These are phyloP conservation scores for Phyllostomus hastatus DNA, from an alignment of 2,113 vertebrate species.

Conservation along the genomic window DNA sequence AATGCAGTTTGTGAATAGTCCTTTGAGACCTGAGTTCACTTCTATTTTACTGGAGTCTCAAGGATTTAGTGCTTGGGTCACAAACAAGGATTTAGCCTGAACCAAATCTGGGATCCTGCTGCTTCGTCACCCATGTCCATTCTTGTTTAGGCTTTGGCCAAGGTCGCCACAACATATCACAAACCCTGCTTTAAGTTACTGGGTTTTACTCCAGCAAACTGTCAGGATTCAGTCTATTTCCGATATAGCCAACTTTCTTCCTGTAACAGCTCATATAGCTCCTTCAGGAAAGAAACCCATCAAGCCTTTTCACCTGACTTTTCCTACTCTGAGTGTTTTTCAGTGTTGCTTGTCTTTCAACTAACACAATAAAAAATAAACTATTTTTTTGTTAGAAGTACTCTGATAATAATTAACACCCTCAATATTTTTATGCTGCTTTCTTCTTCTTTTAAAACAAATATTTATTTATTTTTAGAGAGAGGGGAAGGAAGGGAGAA, in stretches of 20 bases:
- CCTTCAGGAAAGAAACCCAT: background rate
- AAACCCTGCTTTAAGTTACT: background rate
- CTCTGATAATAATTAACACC: background rate
- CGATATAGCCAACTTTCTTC: background rate
- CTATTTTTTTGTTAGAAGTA: background rate
- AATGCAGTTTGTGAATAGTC: background rate
- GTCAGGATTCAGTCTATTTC: background rate
- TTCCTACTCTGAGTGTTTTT: background rate
- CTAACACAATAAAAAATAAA: background rate
- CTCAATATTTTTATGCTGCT: background rate
- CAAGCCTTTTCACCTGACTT: background rate
- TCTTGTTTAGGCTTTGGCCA: background rate
- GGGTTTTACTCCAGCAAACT: background rate
- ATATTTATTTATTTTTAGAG: too few species aligned
- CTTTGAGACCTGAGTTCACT: background rate
- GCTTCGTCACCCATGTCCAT: background rate
- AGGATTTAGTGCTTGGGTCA: background rate
- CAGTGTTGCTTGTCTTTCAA: background rate
- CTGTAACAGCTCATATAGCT: background rate
- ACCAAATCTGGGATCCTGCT: background rate
- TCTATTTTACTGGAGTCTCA: background rate
- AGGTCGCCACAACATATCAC: background rate
- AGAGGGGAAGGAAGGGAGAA: too few species aligned
- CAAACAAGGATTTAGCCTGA: background rate
- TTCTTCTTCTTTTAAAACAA: background rate